A percentile compares a stretch with the other conserved stretches of the same genome.
These are phyloP conservation scores for Nesometra sesokonis DNA, from an alignment of 35 echinoderm and acorn worm species.

Conservation along the genomic window DNA sequence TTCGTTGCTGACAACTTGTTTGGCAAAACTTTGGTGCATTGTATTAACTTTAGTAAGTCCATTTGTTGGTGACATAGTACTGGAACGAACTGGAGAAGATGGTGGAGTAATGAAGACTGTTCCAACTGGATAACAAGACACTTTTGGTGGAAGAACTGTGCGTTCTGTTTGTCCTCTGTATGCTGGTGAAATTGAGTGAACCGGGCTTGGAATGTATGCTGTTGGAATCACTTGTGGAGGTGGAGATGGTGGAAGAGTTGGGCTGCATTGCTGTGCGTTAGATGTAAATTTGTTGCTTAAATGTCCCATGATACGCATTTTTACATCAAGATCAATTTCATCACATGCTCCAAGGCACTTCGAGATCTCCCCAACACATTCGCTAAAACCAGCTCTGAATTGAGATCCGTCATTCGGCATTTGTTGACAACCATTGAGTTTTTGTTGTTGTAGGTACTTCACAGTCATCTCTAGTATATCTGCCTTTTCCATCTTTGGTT, in stretches of 20 bases:
- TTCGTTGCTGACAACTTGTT: neutral
- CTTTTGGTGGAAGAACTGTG: neutral
- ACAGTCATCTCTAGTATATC: conserved; percentile 93
- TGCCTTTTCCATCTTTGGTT: conserved; percentile 84
- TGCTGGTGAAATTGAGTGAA: neutral
- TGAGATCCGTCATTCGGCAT: conserved; percentile 19
- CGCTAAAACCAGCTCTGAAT: conserved; percentile 78
- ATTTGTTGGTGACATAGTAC: neutral
- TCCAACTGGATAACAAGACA: neutral
- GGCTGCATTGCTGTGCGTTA: neutral
- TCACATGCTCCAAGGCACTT: conserved; percentile 60
- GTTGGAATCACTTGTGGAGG: neutral
- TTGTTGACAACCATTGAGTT: neutral
- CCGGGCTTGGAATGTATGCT: neutral
- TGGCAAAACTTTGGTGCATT: neutral
- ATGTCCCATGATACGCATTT: conserved; percentile 55
- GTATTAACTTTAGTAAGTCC: neutral
- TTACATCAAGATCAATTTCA: conserved; percentile 53
- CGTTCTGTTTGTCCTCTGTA: neutral
- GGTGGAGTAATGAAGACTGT: neutral
- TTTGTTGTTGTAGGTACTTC: conserved; percentile 49
- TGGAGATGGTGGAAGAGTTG: neutral
- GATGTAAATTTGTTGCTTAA: conserved; percentile 41
- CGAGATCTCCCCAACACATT: conserved; percentile 79
- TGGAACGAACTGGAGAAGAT: neutral